These are phyloP conservation scores for Tetanocera ferruginea DNA, from an alignment of 2,888 invertebrate species.

Conservation along the genomic window DNA sequence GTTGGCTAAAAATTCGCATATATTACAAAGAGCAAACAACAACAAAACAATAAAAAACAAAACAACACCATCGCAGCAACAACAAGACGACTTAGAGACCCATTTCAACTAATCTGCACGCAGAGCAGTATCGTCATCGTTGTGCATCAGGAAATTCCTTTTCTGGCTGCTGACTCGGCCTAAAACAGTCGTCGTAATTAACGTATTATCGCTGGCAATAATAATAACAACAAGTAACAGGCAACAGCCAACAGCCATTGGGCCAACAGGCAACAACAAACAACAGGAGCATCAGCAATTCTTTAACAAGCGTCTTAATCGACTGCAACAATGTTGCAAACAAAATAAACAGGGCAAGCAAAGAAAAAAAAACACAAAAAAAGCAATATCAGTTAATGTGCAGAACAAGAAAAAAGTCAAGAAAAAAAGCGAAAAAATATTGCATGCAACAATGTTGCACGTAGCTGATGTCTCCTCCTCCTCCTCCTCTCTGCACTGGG, in stretches of 20 bases:
- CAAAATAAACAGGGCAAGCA: neutral
- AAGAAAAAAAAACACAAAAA: neutral
- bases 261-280: neutral
- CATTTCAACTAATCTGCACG: slow-evolving; percentile 1
- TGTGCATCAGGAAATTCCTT: neutral
- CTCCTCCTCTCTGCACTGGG: neutral
- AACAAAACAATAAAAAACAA: neutral
- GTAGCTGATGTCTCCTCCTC: too few species aligned
- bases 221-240: neutral
- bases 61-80: neutral
- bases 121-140: neutral
- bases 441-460: neutral
- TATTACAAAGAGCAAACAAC: neutral
- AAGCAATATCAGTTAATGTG: neutral
- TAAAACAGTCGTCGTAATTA: neutral
- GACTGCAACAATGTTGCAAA: neutral
- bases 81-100: neutral
- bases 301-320: neutral
- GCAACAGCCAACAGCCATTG: neutral
- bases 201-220: neutral
- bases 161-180: neutral
- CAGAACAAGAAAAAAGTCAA: neutral
- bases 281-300: neutral
- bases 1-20: neutral
- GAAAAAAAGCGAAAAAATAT: neutral